phyloP scores from a whole-genome alignment of 2,113 vertebrate species.

The Platysteira castanea region DNA sequence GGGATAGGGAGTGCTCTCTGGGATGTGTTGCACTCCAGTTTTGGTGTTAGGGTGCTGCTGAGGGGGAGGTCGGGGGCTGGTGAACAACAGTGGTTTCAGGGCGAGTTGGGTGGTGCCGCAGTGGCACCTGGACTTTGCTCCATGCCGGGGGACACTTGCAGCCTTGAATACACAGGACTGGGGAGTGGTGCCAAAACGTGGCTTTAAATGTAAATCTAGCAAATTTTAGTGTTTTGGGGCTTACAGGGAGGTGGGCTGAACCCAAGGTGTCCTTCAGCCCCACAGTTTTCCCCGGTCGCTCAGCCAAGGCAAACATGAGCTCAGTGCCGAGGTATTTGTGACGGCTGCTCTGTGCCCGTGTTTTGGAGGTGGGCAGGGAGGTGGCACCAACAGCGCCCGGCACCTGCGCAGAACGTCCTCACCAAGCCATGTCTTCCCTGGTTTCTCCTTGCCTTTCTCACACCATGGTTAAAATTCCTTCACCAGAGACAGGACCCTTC shows the following conservation, averaged over 20 bases:
- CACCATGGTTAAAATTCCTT: background rate
- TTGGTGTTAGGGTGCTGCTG: background rate
- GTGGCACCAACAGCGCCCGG: background rate
- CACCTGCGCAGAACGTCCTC: fast-evolving
- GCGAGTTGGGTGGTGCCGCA: background rate
- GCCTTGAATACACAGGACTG: background rate
- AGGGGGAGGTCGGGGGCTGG: fast-evolving
- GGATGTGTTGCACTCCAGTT: background rate
- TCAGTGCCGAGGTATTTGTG: background rate
- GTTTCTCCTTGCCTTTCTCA: background rate
- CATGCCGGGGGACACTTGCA: fast-evolving
- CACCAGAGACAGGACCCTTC: fast-evolving
- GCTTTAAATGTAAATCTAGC: background rate
- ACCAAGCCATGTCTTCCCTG: fast-evolving
- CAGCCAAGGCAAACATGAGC: constrained; percentile 49
- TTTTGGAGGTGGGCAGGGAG: background rate
- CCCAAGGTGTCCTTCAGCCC: background rate
- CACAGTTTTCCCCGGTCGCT: fast-evolving
- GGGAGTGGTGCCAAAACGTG: background rate
- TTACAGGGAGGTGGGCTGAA: background rate
- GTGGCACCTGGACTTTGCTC: constrained; percentile 8
- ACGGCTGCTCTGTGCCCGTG: background rate
- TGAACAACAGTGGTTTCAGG: background rate
- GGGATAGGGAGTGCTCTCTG: no score
- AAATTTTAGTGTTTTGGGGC: background rate